Base-by-base conservation (phyloP, 2,113 vertebrate species). In the Vanacampus margaritifer region DNA sequence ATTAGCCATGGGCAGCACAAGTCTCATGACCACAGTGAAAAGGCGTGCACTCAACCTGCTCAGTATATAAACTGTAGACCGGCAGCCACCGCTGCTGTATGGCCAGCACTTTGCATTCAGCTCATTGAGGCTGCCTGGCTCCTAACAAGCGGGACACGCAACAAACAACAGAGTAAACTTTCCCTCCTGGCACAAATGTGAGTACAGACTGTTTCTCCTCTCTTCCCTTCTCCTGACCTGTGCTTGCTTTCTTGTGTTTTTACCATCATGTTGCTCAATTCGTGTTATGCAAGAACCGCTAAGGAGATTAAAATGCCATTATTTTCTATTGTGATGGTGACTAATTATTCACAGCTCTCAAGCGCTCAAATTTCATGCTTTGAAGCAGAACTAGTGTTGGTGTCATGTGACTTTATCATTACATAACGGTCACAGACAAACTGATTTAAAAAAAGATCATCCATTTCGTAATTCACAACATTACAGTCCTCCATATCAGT, bases 1-100 rank as follows among this genome's bases (percentile, higher is more conserved):
- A 89, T 90, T 90, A 90, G 69, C 87, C 69, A 8, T 21, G 45
- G 63, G 50, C 75, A 67, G 65, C 74, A 16, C 32, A 3, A 74
- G 83, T 90, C 87, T 64, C 85, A 84, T 91, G 89, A 89, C 85
- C 51, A 19, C 45, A 61, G 10, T 65, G 80, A 69, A 68, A 73
- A 86, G 86, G 87, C 85, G 87, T 75, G 84, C 24, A 73, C 79
- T 63, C 71, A n/a, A 10, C 45, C 59, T 32, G 74, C 69, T 73
- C 51, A 16, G 48, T 78, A 85, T 84, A 85, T 83, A 90, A 87
- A 75, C 6, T 69, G 19, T 8, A 50, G 48, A 62, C 54, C 41
- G 39, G 2, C 9, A 32, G 50, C 56, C 65, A 53, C 28, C 13
- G 8, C 37, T 45, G 21, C n/a, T 35, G 1, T 48, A 14, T 13